Conservation (phyloP, 2,113 vertebrate species). For the Pachypanchax playfairii region DNA sequence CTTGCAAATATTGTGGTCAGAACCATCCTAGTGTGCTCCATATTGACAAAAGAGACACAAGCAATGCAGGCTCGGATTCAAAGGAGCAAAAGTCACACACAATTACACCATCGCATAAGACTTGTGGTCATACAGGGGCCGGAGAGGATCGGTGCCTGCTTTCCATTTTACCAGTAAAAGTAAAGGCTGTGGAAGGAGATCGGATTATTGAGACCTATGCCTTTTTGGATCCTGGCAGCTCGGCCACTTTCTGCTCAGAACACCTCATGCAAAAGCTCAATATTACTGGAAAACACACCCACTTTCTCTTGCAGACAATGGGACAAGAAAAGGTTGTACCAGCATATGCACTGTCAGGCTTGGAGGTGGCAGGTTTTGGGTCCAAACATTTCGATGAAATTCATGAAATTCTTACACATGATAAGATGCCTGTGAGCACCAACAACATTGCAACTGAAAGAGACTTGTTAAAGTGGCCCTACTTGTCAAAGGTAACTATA, state of each 20-base stretch:
- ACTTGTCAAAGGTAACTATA: not conserved
- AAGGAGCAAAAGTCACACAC: not conserved
- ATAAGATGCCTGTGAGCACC: constrained; percentile 1
- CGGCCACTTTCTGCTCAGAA: not conserved
- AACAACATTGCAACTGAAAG: not conserved
- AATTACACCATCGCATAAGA: not conserved
- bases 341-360: not conserved
- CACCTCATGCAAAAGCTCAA: not conserved
- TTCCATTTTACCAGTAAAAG: not conserved
- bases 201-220: not conserved
- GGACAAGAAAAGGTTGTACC: not conserved
- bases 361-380: not conserved
- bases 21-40: not conserved
- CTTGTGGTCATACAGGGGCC: too few relatives aligned
- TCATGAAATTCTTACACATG: not conserved
- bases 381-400: not conserved
- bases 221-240: not conserved
- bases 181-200: not conserved
- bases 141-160: not conserved
- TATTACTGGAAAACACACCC: not conserved
- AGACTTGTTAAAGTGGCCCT: not conserved
- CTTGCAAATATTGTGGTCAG: not conserved
- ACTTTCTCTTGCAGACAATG: not conserved
- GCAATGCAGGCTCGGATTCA: not conserved
- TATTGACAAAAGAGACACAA: not conserved